Base-by-base conservation (phyloP, 2,797 vertebrate species). In the Catostomus latipinnis region DNA sequence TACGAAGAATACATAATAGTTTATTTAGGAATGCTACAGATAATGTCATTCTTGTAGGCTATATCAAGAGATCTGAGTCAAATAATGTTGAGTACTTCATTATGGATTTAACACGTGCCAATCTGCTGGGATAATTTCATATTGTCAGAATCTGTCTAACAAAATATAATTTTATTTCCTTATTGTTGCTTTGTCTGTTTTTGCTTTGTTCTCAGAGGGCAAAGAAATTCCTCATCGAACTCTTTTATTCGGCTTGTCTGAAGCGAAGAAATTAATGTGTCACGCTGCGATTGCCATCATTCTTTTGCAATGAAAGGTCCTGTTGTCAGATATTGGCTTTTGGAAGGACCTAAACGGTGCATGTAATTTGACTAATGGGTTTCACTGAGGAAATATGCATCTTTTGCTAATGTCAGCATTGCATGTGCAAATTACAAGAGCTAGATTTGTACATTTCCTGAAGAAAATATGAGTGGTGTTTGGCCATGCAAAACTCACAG, bases 281-380 rank as follows among this genome's bases (percentile, higher is more conserved):
- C 16, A 56, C 49, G 34, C 50, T 45, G 43, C 60, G 46, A 54
- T 45, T 46, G 61, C 34, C 73, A 60, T 61, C 56, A 60, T 61
- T 61, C 57, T 58, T 6, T 45, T 12, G 53, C n/a, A 57, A 46
- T 75, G 43, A 56, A 43, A 75, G 50, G 8, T 9, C 12, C 58
- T 6, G 48, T 11, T 66, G 73, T 71, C 58, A 72, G 46, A 49
- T 50, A 67, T 18, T 11, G 65, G 54, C 69, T 78, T 58, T 14
- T 71, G 53, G 22, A 73, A 54, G 12, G 62, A 67, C 54, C 62
- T 12, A n/a, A 48, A 69, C 62, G 1, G 63, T 22, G n/a, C 63
- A 43, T 62, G 60, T 72, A 22, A 83, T 76, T 54, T 78, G 71
- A 72, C 54, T 82, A 54, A 77, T 73, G 69, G 48, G 69, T 49